These are phyloP conservation scores for Heterohyrax brucei DNA, from an alignment of 2,797 vertebrate species.

Conservation along the genomic window DNA sequence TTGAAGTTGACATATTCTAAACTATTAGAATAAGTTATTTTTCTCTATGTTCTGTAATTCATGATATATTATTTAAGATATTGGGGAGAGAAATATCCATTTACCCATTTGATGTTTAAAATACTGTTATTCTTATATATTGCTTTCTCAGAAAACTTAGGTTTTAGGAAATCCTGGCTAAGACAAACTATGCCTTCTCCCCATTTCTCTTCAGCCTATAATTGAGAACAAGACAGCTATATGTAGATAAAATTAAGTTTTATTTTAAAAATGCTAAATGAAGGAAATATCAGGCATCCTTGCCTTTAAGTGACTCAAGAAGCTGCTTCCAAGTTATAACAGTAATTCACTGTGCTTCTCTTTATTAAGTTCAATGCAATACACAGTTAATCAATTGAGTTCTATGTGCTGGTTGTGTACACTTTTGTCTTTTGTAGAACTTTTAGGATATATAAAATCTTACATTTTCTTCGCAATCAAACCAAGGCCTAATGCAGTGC, in stretches of 20 bases:
- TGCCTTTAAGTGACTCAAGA: neutral
- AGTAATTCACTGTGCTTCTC: neutral
- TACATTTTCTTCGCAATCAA: slow-evolving; percentile 34
- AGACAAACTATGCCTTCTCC: no score
- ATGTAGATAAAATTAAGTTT: neutral
- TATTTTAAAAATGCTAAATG: neutral
- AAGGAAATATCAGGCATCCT: neutral
- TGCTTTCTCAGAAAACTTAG: neutral
- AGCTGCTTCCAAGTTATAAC: neutral
- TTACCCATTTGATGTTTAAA: neutral
- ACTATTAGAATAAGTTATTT: neutral
- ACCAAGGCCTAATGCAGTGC: neutral
- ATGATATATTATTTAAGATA: neutral
- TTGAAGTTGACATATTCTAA: neutral
- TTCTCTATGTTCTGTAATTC: neutral
- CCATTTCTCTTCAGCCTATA: no score
- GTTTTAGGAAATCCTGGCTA: no score
- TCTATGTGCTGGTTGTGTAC: neutral
- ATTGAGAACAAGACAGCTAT: neutral
- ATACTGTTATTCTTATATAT: neutral
- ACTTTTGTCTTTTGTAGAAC: neutral
- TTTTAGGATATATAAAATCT: neutral
- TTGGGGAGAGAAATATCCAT: neutral
- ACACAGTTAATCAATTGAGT: neutral
- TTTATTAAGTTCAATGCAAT: neutral